Evolutionary conservation across 2,797 vertebrate genomes (phyloP), one percentile per base, ranked within the genome.

Genomic region (Anguilla obscura): DNA sequence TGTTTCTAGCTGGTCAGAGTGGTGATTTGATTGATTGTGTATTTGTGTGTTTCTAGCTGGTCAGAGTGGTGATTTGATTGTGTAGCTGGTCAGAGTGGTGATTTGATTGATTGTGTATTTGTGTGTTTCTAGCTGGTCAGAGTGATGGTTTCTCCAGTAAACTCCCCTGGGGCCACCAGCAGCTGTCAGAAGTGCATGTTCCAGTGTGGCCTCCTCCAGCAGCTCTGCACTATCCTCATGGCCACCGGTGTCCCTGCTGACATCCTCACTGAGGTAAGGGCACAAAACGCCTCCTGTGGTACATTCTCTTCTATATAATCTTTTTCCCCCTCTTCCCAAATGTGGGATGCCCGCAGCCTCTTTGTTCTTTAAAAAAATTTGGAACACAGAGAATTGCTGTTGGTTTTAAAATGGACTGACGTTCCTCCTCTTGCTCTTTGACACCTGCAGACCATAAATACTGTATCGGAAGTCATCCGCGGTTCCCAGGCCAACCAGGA

Each of bases 221-320:
- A 99, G 95, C 95, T 99, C 89, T 99, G 99, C 88, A 98, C 97
- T 10, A 99, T 99, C 94, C 96, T 99, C 66, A 99, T 99, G 98
- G 98, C 98, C 10, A 99, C 99, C 0, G 99, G 98, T 0, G 97
- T 98, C 86, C 98, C 98, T 88, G 99, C 99, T 21, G 99, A 99
- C 86, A 99, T 99, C 91, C 97, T 99, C 89, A 99, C 98, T 0
- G 99, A 99, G 95, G 99, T 98, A 94, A 94, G 88, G 33, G 10
- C 79, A n/a, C n/a, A 48, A 40, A 36, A 71, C 27, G 8, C n/a
- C n/a, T 76, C 79, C 79, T 50, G 40, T 48, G 3, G 18, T 82
- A n/a, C 45, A 24, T 69, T 0, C 63, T 8, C 18, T 63, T n/a
- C 0, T 69, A 69, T 27, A 7, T 66, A 12, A 12, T 71, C n/a